These are phyloP conservation scores for Chouioia cunea DNA, from an alignment of 2,888 invertebrate genomes.

Conservation along the genomic window DNA sequence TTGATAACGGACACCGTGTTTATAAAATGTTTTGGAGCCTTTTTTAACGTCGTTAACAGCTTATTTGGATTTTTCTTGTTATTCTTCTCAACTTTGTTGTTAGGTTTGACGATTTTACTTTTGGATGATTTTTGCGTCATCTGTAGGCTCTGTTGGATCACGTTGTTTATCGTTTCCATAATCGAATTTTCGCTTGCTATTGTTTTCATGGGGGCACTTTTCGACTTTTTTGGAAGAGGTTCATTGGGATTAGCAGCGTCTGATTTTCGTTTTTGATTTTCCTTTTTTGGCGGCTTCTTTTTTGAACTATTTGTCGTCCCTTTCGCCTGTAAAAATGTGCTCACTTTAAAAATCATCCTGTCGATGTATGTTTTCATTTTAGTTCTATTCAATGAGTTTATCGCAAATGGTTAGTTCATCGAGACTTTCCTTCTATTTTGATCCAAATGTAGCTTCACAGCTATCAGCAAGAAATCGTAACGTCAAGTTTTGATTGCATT, in stretches of 20 bases:
- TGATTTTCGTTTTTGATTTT: conserved; percentile 57
- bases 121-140: conserved; percentile 63
- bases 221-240: conserved; percentile 57
- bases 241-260: conserved; percentile 55
- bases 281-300: conserved; percentile 43
- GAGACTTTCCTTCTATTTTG: no score
- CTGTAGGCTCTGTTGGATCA: conserved; percentile 63
- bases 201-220: conserved; percentile 47
- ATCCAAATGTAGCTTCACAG: no score
- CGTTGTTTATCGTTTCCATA: conserved; percentile 65
- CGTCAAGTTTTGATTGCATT: no score
- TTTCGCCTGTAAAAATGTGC: conserved; percentile 22
- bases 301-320: conserved; percentile 5
- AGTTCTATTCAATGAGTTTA: no score
- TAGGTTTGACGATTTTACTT: conserved; percentile 52
- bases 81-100: conserved; percentile 56
- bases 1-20: conserved; percentile 52
- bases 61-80: conserved; percentile 49
- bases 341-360: no score
- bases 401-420: no score
- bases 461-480: no score
- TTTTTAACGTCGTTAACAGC: conserved; percentile 58
- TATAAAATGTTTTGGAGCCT: conserved; percentile 66
- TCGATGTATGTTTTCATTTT: no score
- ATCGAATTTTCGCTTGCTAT: conserved; percentile 61